Percentiles rank a stretch among this genome's conserved stretches.
These are phyloP conservation scores for Podarcis cretensis DNA, from an alignment of 2,113 vertebrate genomes.

Conservation along the genomic window DNA sequence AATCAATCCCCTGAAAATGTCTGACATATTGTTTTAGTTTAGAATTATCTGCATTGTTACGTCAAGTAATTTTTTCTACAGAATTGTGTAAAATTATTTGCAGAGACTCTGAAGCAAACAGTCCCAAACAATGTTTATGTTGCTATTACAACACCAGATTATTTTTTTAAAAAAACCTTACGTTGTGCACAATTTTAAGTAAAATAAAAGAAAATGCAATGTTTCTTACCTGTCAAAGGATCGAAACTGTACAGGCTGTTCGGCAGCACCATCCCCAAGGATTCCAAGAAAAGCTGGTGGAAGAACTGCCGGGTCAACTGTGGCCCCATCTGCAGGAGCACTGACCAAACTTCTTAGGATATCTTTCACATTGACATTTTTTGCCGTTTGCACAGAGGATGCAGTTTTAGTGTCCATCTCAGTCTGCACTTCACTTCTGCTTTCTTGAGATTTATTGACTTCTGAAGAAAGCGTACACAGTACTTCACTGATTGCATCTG, in stretches of 20 bases:
- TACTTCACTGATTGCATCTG: conserved; percentile 93
- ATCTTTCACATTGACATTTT: conserved; percentile 93
- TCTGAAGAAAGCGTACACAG: conserved; percentile 90
- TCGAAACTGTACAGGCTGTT: conserved; percentile 84
- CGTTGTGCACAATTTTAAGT: not conserved
- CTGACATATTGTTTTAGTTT: not conserved
- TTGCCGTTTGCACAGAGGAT: conserved; percentile 75
- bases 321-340: conserved; percentile 81
- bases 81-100: not conserved
- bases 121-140: no score
- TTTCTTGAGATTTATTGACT: conserved; percentile 82
- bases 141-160: not conserved
- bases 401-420: conserved; percentile 65
- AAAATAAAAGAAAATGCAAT: not conserved
- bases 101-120: not conserved
- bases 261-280: conserved; percentile 77
- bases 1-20: not conserved
- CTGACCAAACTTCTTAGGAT: conserved; percentile 95
- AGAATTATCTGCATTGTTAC: not conserved
- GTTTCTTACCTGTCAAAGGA: conserved; percentile 92
- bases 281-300: conserved; percentile 85
- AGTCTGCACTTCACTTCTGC: conserved; percentile 53
- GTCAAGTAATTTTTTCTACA: not conserved
- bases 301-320: conserved; percentile 84
- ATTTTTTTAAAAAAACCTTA: not conserved